phyloP scores from a whole-genome alignment of 2,113 vertebrate species.

The Siniperca chuatsi region DNA sequence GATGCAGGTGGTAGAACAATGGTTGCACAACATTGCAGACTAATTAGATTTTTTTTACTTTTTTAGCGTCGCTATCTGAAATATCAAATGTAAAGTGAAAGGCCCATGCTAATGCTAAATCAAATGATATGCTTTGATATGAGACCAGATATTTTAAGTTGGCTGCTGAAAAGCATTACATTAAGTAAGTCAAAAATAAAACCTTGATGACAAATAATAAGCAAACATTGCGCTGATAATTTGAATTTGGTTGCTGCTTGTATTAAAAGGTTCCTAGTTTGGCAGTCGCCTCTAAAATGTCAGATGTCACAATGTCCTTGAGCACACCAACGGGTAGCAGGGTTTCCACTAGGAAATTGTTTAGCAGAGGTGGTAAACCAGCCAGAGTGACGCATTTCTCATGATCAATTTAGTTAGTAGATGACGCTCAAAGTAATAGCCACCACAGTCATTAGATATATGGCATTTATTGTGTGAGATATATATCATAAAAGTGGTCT shows the following conservation, averaged over 20 bases:
- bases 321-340: background rate
- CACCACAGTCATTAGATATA: background rate
- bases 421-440: background rate
- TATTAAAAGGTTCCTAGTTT: background rate
- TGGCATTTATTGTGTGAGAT: background rate
- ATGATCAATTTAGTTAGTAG: too few relatives aligned
- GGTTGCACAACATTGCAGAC: background rate
- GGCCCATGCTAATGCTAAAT: background rate
- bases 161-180: background rate
- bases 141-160: background rate
- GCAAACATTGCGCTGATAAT: background rate
- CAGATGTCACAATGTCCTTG: background rate
- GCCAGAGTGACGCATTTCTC: too few relatives aligned
- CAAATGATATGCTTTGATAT: background rate
- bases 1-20: background rate
- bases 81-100: background rate
- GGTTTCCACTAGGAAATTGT: background rate
- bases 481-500: background rate
- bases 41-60: background rate
- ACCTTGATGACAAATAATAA: background rate
- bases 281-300: background rate
- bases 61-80: background rate
- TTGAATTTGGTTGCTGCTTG: background rate
- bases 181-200: background rate
- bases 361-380: background rate